Evolutionary conservation across 2,113 vertebrate genomes (phyloP), one percentile per base, ranked within the genome.

Genomic region (Sorex araneus): DNA sequence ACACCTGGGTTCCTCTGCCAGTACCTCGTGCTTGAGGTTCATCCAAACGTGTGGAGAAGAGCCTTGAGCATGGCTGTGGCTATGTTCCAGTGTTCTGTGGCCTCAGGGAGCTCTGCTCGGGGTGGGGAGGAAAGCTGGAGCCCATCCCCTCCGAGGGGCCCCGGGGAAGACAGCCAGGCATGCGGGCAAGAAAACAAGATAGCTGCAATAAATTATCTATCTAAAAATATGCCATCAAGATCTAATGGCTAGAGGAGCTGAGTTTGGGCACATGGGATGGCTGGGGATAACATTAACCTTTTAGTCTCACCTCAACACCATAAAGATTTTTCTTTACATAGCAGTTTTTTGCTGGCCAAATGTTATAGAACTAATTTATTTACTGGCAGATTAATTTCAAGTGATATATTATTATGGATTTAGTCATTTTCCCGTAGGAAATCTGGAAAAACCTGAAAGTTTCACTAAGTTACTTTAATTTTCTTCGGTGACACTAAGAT

Each of bases 151-250:
- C n/a, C n/a, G n/a, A n/a, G n/a, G n/a, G n/a, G n/a, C n/a, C n/a
- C n/a, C n/a, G n/a, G n/a, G n/a, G n/a, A n/a, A n/a, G n/a, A n/a
- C n/a, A n/a, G n/a, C n/a, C n/a, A n/a, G n/a, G n/a, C n/a, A n/a
- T n/a, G n/a, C n/a, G n/a, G n/a, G n/a, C n/a, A 91, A 89, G 32
- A 28, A 83, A 28, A 85, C 16, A 82, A 78, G 47, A 43, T 32
- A 54, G 18, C 47, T 32, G 32, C 10, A n/a, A 78, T 34, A 79
- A 83, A 77, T 18, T 32, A 84, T 12, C 8, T 76, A 23, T 0
- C 47, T 79, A 11, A n/a, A 67, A 2, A 57, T 57, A 67, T 3
- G 45, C 3, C 19, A 67, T n/a, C 28, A 30, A 93, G 40, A 28
- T 6, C 40, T 60, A 18, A 32, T 50, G 4, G 28, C 78, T 36